These are phyloP conservation scores for Lasioglossum oenotherae DNA, from an alignment of 2,888 invertebrate species.

Conservation along the genomic window DNA sequence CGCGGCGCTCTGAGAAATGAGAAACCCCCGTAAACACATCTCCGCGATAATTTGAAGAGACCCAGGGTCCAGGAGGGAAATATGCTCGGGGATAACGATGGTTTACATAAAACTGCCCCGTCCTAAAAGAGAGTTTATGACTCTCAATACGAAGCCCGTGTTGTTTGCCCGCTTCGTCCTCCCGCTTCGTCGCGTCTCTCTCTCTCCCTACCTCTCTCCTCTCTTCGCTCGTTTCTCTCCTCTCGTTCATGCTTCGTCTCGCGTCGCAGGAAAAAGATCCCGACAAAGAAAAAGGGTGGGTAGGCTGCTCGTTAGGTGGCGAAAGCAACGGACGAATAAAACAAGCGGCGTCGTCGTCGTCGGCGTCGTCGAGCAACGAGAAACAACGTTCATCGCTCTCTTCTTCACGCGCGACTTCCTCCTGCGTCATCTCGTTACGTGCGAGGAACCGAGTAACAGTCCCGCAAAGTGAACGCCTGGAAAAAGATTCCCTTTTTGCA, in stretches of 20 bases:
- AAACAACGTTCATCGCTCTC: slow-evolving; percentile 57
- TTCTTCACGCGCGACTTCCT: slow-evolving; percentile 61
- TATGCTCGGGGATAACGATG: slow-evolving; percentile 54
- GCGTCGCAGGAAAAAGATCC: slow-evolving; percentile 45
- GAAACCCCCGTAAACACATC: slow-evolving; percentile 21
- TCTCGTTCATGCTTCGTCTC: background rate
- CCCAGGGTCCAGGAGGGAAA: slow-evolving; percentile 27
- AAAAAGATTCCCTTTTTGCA: slow-evolving; percentile 52
- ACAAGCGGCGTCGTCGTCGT: slow-evolving; percentile 16
- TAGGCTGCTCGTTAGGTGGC: slow-evolving; percentile 69
- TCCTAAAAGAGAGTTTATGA: slow-evolving; percentile 44
- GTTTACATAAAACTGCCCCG: slow-evolving; percentile 54
- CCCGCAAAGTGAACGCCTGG: slow-evolving; percentile 50
- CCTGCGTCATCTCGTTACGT: slow-evolving; percentile 66
- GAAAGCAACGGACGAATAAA: slow-evolving; percentile 54
- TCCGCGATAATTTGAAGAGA: slow-evolving; percentile 49
- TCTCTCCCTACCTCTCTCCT: background rate
- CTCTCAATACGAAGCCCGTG: slow-evolving; percentile 38
- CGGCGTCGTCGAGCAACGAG: background rate
- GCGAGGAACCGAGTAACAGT: slow-evolving; percentile 61
- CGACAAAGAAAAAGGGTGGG: slow-evolving; percentile 59
- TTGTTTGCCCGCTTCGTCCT: slow-evolving; percentile 36
- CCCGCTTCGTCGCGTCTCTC: slow-evolving; percentile 5
- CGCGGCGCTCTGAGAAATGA: background rate
- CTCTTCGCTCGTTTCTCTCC: background rate